Percentiles rank a stretch among this genome's conserved stretches.
phyloP scores from a whole-genome alignment of 2,888 invertebrate genomes.

The Drosophila niveifrons region DNA sequence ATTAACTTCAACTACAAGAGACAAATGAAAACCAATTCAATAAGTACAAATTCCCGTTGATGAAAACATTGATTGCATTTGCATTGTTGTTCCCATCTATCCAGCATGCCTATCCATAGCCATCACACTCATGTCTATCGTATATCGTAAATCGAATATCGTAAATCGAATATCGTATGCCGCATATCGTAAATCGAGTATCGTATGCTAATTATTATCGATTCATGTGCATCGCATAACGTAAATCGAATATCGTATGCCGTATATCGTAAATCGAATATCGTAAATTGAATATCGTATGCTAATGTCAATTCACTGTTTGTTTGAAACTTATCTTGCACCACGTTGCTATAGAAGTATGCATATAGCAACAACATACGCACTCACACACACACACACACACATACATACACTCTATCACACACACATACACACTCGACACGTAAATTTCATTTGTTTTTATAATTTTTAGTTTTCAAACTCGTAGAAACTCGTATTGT shows the following conservation, averaged over 20 bases:
- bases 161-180: slow-evolving; percentile 4
- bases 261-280: slow-evolving; percentile 4
- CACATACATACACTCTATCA: slow-evolving; percentile 19
- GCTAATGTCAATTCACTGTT: neutral
- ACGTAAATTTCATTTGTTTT: neutral
- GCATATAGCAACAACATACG: slow-evolving; percentile 18
- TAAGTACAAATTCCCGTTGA: slow-evolving; percentile 11
- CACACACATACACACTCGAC: slow-evolving; percentile 11
- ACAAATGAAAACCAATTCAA: slow-evolving; percentile 10
- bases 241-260: slow-evolving; percentile 2
- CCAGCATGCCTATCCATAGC: slow-evolving; percentile 10
- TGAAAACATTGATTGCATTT: neutral
- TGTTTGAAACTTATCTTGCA: slow-evolving; percentile 15
- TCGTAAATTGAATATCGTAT: neutral
- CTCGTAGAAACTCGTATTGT: slow-evolving; percentile 40
- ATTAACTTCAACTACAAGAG: neutral
- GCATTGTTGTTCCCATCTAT: neutral
- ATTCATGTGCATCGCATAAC: slow-evolving; percentile 6
- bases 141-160: slow-evolving; percentile 4
- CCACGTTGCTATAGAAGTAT: slow-evolving; percentile 18
- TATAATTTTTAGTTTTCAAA: slow-evolving; percentile 10
- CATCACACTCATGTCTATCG: slow-evolving; percentile 3
- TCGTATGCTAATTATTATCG: neutral
- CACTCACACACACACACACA: slow-evolving; percentile 3
- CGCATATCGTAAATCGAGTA: neutral